Conservation (phyloP, 2,888 invertebrate genomes). For the Petrophora chlorosata region DNA sequence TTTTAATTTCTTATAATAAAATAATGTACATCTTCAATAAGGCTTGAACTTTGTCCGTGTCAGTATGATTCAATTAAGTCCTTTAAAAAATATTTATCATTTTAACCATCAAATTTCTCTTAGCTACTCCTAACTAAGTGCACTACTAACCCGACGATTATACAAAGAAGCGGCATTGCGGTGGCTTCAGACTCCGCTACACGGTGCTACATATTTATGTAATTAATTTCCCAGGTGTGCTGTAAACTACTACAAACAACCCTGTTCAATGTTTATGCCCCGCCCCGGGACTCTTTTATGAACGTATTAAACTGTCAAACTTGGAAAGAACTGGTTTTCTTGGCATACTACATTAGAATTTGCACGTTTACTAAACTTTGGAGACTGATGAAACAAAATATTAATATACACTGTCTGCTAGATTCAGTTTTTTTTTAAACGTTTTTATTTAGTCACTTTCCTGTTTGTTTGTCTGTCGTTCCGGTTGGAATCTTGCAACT, state of each 20-base stretch:
- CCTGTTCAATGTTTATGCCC: constrained; percentile 52
- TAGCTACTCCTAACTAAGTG: constrained; percentile 22
- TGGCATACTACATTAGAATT: constrained; percentile 13
- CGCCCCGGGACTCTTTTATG: constrained; percentile 50
- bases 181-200: constrained; percentile 15
- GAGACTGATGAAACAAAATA: background rate
- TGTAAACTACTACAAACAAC: constrained; percentile 58
- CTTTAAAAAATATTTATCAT: no score
- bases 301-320: constrained; percentile 48
- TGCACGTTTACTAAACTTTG: constrained; percentile 3
- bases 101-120: background rate
- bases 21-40: no score
- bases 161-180: constrained; percentile 29
- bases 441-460: no score
- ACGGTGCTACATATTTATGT: constrained; percentile 53
- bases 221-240: constrained; percentile 68
- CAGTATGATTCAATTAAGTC: no score
- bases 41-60: no score
- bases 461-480: no score
- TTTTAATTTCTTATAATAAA: no score
- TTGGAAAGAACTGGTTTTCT: constrained; percentile 31
- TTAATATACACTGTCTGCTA: no score
- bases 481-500: no score
- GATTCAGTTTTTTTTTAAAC: no score
- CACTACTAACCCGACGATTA: constrained; percentile 15